Percentiles rank a stretch among this genome's conserved stretches.
These are phyloP conservation scores for Brenthis daphne DNA, from an alignment of 2,888 invertebrate genomes.

Conservation along the genomic window DNA sequence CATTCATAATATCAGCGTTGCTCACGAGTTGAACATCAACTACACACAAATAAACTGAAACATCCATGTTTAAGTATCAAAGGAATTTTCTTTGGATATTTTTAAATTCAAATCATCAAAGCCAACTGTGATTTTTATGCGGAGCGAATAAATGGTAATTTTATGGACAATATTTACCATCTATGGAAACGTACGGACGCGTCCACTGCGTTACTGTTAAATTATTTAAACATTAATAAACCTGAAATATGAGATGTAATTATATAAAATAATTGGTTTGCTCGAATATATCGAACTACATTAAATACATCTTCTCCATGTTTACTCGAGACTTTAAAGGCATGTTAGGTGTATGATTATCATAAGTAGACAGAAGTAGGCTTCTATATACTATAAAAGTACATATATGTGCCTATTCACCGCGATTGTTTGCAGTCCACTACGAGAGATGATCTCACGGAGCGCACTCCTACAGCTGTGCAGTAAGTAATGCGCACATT, in stretches of 20 bases:
- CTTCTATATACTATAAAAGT: neutral
- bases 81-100: neutral
- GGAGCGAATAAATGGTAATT: constrained; percentile 20
- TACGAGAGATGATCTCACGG: constrained; percentile 24
- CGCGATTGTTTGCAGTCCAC: neutral
- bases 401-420: neutral
- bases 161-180: constrained; percentile 20
- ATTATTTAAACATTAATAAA: no score
- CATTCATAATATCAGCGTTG: constrained; percentile 14
- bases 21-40: neutral
- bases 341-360: no score
- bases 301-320: no score
- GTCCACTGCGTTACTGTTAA: neutral
- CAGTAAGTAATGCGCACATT: constrained; percentile 3
- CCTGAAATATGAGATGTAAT: no score
- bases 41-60: neutral
- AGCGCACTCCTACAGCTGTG: constrained; percentile 9
- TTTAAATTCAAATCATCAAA: constrained; percentile 1
- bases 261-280: no score
- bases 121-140: constrained; percentile 14
- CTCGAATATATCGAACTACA: no score
- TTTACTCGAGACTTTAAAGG: no score
- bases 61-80: no score
- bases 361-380: no score
- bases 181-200: constrained; percentile 19